Base-by-base conservation (phyloP, 2,797 vertebrate species). In the Percopsis omiscomaycus region DNA sequence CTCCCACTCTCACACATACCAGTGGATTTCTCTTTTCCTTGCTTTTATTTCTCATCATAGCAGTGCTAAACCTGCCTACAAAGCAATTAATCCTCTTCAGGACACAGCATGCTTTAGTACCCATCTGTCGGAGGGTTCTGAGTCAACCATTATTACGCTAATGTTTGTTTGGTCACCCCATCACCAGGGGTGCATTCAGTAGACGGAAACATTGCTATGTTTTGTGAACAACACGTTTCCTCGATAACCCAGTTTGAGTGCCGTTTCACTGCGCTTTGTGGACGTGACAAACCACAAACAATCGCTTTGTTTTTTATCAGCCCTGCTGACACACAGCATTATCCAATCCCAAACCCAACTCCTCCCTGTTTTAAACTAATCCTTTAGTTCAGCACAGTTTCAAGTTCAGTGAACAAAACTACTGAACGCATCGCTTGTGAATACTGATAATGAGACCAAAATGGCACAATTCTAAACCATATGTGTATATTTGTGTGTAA, bases 141-240 rank as follows among this genome's bases (percentile, higher is more conserved):
- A 66, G 75, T 72, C 45, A 45, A 65, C 12, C 22, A 30, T 54
- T 61, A 59, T 16, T 49, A 9, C 49, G 66, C 28, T 54, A 28
- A 46, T 13, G 16, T 11, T 29, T 65, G 22, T 48, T 57, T 37
- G 59, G 15, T 57, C 28, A 53, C 46, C 16, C 11, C 2, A 60
- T 62, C 56, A 16, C 28, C 22, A 22, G 22, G 45, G 29, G n/a
- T 32, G 44, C 22, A 29, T 56, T 32, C 16, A 30, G 27, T 46
- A 48, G 29, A 64, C 9, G 37, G 37, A 42, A 42, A 6, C 6
- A 2, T 42, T 42, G 37, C 9, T 42, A 42, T 9, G 37, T 42
- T 42, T 42, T 42, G 37, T 42, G 37, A 42, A 42, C 55, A 32
- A 42, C 37, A 42, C 5, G 37, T 42, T 42, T 42, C 37, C 37